These are phyloP conservation scores for Apteryx owenii DNA, from an alignment of 2,113 vertebrate genomes.

Conservation along the genomic window DNA sequence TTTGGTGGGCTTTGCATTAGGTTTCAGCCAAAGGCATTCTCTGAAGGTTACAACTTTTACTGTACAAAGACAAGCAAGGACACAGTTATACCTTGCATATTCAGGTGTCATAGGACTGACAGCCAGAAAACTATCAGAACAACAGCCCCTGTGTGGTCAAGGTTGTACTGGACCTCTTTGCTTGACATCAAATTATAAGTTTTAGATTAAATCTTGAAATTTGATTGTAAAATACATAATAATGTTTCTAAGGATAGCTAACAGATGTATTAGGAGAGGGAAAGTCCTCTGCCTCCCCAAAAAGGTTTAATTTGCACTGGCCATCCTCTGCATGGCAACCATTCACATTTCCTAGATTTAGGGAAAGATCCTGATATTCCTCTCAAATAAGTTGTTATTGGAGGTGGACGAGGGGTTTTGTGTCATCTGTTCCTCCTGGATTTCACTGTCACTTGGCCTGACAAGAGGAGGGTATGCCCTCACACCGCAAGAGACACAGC, in stretches of 20 bases:
- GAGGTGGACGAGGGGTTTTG: not conserved
- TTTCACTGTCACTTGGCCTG: not conserved
- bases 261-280: not conserved
- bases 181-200: not conserved
- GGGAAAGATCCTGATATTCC: not conserved
- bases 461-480: fast-evolving
- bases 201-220: not conserved
- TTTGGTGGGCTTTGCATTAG: not conserved
- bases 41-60: not conserved
- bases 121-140: not conserved
- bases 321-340: not conserved
- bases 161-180: not conserved
- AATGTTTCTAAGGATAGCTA: not conserved
- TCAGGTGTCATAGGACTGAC: too few species aligned
- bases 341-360: not conserved
- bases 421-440: not conserved
- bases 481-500: not conserved
- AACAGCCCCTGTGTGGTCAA: not conserved
- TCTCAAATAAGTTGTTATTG: not conserved
- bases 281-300: not conserved
- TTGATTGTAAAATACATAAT: not conserved
- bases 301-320: not conserved
- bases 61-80: not conserved
- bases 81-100: not conserved
- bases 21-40: not conserved